phyloP scores from a whole-genome alignment of 1,140 invertebrate species.

The Eriocheir sinensis region DNA sequence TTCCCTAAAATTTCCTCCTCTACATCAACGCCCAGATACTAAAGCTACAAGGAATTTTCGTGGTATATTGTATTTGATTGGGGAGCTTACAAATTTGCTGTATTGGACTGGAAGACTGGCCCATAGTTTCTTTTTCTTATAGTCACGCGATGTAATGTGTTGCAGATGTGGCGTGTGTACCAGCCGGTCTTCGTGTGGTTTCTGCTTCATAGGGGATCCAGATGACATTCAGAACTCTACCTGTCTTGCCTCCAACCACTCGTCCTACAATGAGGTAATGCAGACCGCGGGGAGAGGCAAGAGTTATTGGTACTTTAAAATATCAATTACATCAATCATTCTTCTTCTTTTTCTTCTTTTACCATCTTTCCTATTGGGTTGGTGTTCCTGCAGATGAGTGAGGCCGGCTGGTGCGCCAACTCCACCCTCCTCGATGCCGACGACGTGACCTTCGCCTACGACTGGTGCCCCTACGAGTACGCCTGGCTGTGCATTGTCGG shows the following conservation, averaged over 20 bases:
- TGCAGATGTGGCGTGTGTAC: constrained; percentile 82
- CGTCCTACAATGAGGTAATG: constrained; percentile 73
- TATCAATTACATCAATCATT: constrained; percentile 18
- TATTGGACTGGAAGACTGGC: background rate
- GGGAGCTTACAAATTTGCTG: too few species aligned
- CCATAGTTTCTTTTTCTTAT: background rate
- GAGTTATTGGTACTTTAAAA: too few species aligned
- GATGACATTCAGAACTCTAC: constrained; percentile 51
- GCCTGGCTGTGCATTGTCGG: constrained; percentile 84
- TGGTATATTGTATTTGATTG: too few species aligned
- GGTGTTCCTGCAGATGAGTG: constrained; percentile 64
- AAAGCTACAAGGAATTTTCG: too few species aligned
- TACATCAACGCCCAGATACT: too few species aligned
- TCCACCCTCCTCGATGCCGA: constrained; percentile 77
- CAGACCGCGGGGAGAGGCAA: too few species aligned
- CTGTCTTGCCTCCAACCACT: constrained; percentile 65
- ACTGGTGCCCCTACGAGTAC: constrained; percentile 84
- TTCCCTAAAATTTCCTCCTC: too few species aligned
- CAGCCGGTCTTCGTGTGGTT: constrained; percentile 82
- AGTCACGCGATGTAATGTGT: background rate
- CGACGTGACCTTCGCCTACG: constrained; percentile 79
- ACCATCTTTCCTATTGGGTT: background rate
- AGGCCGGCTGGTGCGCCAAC: constrained; percentile 66
- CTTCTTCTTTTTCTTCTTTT: background rate
- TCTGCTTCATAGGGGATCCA: constrained; percentile 82